These are phyloP conservation scores for Hapalemur alaotrensis DNA, from an alignment of 2,797 vertebrate species.

Conservation along the genomic window DNA sequence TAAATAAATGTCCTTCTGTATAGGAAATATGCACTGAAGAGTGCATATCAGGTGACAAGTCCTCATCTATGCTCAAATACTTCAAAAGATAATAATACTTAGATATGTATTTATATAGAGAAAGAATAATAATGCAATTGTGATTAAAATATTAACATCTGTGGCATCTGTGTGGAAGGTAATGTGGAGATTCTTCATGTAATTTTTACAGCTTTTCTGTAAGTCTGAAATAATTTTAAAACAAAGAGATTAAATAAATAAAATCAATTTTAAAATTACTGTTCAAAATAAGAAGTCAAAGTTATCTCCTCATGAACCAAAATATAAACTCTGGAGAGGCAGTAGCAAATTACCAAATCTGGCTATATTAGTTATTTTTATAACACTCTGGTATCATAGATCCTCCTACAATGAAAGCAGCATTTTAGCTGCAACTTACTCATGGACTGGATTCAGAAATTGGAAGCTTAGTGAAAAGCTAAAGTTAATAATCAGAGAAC, in stretches of 20 bases:
- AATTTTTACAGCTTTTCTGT: neutral
- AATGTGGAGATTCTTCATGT: neutral
- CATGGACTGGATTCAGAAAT: constrained; percentile 12
- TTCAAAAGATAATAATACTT: neutral
- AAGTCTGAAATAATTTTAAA: neutral
- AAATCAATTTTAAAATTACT: neutral
- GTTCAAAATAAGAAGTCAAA: neutral
- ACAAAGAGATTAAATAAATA: neutral
- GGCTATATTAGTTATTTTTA: neutral
- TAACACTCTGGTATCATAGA: neutral
- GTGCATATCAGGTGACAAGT: neutral
- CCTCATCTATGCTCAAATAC: neutral
- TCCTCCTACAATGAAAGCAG: neutral
- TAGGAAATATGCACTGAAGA: neutral
- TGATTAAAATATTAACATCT: neutral
- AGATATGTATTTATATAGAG: neutral
- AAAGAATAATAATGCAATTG: neutral
- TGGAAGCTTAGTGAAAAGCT: neutral
- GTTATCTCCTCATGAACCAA: neutral
- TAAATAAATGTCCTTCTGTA: neutral
- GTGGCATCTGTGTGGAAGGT: neutral
- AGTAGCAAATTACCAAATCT: neutral
- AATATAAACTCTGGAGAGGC: neutral
- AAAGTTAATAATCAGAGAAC: neutral
- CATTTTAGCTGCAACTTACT: neutral